Conservation (phyloP, 2,797 vertebrate genomes). For the Sciurus vulgaris region DNA sequence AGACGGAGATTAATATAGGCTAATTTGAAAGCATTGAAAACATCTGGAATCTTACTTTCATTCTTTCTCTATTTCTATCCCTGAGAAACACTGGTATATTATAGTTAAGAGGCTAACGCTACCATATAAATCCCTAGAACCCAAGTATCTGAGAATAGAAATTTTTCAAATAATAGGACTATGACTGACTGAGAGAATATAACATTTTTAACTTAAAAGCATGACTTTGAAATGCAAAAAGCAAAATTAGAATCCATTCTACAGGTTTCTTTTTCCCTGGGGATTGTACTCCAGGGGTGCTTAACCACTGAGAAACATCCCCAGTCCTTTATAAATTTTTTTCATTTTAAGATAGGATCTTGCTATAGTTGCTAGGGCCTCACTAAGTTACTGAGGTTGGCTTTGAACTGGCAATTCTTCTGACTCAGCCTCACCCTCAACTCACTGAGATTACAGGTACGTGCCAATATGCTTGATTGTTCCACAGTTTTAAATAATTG, state of each 20-base stretch:
- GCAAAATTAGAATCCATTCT: neutral
- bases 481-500: neutral
- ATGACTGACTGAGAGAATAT: neutral
- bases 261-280: too few species aligned
- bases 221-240: neutral
- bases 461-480: neutral
- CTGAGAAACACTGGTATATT: neutral
- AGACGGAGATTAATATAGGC: neutral
- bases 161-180: neutral
- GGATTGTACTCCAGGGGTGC: too few species aligned
- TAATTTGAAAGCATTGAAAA: neutral
- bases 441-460: too few species aligned
- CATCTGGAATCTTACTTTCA: neutral
- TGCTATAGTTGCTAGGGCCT: too few species aligned
- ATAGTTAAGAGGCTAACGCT: neutral
- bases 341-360: too few species aligned
- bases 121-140: neutral
- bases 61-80: constrained; percentile 31
- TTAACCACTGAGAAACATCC: too few species aligned
- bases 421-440: too few species aligned
- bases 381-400: too few species aligned
- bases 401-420: too few species aligned
- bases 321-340: too few species aligned
- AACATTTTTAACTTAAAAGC: neutral
- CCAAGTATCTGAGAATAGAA: neutral